phyloP scores from a whole-genome alignment of 2,797 vertebrate species.

The Periparus ater region DNA sequence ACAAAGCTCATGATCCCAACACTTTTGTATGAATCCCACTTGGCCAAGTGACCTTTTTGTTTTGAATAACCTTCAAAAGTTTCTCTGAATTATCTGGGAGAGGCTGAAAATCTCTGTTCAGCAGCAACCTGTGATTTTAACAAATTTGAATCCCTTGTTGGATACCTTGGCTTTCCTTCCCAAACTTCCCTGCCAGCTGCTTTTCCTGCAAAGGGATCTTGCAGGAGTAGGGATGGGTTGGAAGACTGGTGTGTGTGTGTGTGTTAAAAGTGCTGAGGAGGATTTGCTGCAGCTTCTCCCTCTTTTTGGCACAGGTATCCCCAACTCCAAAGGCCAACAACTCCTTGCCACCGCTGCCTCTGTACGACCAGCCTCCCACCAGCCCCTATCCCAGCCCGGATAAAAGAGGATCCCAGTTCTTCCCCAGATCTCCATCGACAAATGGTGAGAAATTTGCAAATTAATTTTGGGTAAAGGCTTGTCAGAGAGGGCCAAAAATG shows the following conservation, averaged over 20 bases:
- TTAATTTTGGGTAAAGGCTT: neutral
- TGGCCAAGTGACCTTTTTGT: neutral
- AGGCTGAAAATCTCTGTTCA: neutral
- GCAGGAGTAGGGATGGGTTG: no score
- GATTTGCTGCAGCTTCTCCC: neutral
- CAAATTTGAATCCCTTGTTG: neutral
- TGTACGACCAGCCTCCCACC: slow-evolving; percentile 92
- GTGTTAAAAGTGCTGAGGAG: rapidly evolving
- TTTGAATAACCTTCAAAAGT: neutral
- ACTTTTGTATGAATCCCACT: neutral
- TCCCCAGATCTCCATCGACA: slow-evolving; percentile 89
- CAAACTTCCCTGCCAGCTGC: rapidly evolving
- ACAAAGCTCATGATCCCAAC: rapidly evolving
- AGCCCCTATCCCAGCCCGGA: slow-evolving; percentile 91
- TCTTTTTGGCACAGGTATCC: slow-evolving; percentile 78
- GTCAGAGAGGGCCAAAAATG: rapidly evolving
- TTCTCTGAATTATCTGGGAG: neutral
- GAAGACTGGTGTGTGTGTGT: neutral
- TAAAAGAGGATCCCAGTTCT: slow-evolving; percentile 83
- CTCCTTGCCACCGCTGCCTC: slow-evolving; percentile 86
- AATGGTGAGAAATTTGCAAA: slow-evolving; percentile 78
- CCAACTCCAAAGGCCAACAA: slow-evolving; percentile 84
- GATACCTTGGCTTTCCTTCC: neutral
- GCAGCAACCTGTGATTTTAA: neutral
- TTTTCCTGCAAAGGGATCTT: neutral